A percentile compares a stretch with the other conserved stretches of the same genome.
phyloP scores from a whole-genome alignment of 2,113 vertebrate species.

The Riparia riparia region DNA sequence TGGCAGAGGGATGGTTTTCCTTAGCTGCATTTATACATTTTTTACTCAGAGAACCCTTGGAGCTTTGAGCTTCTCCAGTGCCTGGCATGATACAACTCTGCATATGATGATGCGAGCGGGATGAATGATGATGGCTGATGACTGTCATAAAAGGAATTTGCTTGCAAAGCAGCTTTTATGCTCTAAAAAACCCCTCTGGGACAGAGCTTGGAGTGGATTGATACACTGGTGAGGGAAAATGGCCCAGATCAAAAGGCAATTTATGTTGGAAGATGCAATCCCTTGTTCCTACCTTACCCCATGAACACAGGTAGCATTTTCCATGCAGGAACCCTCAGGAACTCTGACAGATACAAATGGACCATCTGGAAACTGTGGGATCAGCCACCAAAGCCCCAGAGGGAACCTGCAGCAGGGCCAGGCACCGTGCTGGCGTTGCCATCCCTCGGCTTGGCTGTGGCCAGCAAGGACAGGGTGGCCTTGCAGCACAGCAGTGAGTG shows the following conservation, averaged over 20 bases:
- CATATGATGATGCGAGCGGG: background rate
- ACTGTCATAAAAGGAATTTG: background rate
- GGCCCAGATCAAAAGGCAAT: background rate
- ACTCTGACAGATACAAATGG: background rate
- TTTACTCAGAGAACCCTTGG: background rate
- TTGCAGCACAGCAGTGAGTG: background rate
- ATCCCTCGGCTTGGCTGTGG: background rate
- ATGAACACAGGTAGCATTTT: background rate
- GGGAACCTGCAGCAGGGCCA: background rate
- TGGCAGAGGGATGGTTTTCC: slow-evolving; percentile 46
- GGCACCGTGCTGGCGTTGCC: background rate
- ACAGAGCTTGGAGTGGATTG: background rate
- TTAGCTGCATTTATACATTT: background rate
- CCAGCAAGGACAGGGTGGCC: background rate
- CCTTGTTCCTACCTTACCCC: background rate
- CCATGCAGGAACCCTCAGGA: background rate
- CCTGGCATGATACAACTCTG: background rate
- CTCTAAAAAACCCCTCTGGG: background rate
- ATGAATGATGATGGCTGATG: background rate
- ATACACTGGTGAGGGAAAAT: background rate
- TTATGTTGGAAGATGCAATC: background rate
- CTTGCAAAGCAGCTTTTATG: background rate
- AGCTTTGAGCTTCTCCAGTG: background rate
- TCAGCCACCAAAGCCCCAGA: background rate
- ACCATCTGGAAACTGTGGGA: background rate